These are phyloP conservation scores for Pygoscelis adeliae DNA, from an alignment of 2,113 vertebrate genomes.

Conservation along the genomic window DNA sequence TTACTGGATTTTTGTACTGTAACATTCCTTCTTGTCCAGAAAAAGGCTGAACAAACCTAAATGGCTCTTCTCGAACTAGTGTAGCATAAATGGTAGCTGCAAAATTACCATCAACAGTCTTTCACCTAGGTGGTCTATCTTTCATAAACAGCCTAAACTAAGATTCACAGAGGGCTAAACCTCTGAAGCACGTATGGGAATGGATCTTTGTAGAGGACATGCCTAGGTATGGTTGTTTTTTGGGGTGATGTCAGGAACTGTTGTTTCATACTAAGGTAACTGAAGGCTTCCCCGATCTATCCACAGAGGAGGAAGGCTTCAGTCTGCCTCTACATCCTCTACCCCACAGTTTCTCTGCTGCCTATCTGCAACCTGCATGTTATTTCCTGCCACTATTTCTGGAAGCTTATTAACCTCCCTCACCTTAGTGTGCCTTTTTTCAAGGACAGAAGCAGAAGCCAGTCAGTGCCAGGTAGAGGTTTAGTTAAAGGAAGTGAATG, in stretches of 20 bases:
- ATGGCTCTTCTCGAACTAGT: not conserved
- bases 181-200: not conserved
- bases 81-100: not conserved
- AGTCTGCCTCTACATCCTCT: not conserved
- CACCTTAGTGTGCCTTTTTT: not conserved
- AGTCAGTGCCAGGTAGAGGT: not conserved
- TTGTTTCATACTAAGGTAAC: not conserved
- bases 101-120: not conserved
- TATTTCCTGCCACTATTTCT: not conserved
- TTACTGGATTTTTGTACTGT: not conserved
- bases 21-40: not conserved
- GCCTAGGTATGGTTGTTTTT: not conserved
- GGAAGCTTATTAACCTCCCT: not conserved
- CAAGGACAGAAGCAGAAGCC: not conserved
- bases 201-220: not conserved
- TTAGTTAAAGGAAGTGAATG: not conserved
- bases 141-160: not conserved
- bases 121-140: fast-evolving
- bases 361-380: not conserved
- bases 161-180: not conserved
- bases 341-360: not conserved
- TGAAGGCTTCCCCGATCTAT: not conserved
- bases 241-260: not conserved
- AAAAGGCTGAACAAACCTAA: not conserved
- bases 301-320: not conserved